A percentile compares a stretch with the other conserved stretches of the same genome.
These are phyloP conservation scores for Buceros bicornis DNA, from an alignment of 2,797 vertebrate genomes.

Conservation along the genomic window DNA sequence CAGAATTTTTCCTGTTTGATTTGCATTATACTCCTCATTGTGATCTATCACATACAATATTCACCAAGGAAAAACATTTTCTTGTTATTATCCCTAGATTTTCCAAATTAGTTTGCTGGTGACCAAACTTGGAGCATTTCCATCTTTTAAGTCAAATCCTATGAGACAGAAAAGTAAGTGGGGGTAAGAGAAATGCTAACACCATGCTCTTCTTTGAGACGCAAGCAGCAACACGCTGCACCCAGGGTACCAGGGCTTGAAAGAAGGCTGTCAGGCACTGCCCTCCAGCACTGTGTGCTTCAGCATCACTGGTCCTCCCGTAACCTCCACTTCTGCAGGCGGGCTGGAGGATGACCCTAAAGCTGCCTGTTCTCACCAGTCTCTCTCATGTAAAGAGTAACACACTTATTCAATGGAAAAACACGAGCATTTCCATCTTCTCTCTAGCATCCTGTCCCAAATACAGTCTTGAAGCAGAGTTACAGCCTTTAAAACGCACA, in stretches of 20 bases:
- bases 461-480: neutral
- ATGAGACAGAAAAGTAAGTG: accelerated
- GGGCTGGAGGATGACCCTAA: neutral
- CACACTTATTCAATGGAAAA: neutral
- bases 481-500: neutral
- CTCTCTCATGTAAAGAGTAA: neutral
- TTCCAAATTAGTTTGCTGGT: neutral
- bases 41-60: neutral
- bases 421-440: neutral
- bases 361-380: neutral
- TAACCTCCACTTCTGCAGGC: neutral
- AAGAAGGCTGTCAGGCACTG: neutral
- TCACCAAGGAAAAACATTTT: neutral
- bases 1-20: neutral
- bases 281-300: accelerated
- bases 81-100: neutral
- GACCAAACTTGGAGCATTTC: neutral
- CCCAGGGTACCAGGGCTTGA: neutral
- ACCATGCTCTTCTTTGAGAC: neutral
- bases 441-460: neutral
- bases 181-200: neutral
- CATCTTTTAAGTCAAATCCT: neutral
- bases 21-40: neutral
- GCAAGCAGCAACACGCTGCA: neutral
- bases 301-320: neutral